A percentile compares a stretch with the other conserved stretches of the same genome.
These are phyloP conservation scores for Macropodus opercularis DNA, from an alignment of 2,797 vertebrate species.

Conservation along the genomic window DNA sequence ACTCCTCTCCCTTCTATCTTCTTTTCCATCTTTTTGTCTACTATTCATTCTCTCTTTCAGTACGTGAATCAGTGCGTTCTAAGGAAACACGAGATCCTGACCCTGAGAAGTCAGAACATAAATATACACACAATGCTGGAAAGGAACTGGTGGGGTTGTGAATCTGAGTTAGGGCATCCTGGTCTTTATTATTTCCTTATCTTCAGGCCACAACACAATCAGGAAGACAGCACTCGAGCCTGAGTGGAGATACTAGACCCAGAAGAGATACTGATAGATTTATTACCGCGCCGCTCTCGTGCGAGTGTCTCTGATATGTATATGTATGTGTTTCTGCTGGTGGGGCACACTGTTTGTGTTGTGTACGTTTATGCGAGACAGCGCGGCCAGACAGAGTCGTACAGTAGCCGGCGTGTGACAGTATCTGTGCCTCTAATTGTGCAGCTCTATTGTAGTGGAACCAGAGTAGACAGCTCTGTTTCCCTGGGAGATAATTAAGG, in stretches of 20 bases:
- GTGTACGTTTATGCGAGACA: conserved; percentile 21
- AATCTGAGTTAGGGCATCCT: conserved; percentile 44
- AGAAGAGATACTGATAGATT: conserved; percentile 69
- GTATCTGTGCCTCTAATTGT: conserved; percentile 75
- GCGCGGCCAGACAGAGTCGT: conserved; percentile 47
- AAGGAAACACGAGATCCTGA: conserved; percentile 71
- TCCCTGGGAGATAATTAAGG: conserved; percentile 80
- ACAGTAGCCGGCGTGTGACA: conserved; percentile 57
- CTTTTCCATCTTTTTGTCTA: conserved; percentile 1
- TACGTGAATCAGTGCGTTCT: conserved; percentile 43
- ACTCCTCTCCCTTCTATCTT: neutral
- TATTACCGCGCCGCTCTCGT: conserved; percentile 56
- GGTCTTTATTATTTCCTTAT: conserved; percentile 76
- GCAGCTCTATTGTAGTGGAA: conserved; percentile 80
- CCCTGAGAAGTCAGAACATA: conserved; percentile 41
- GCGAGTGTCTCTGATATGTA: conserved; percentile 5
- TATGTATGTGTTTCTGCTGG: conserved; percentile 6
- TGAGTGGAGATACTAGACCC: conserved; percentile 58
- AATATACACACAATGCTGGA: conserved; percentile 45
- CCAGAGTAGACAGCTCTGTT: conserved; percentile 80
- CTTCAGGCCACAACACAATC: conserved; percentile 63
- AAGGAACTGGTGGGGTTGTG: conserved; percentile 9
- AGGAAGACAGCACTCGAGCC: conserved; percentile 74
- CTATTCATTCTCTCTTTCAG: neutral
- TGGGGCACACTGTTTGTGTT: conserved; percentile 4